A percentile compares a stretch with the other conserved stretches of the same genome.
These are phyloP conservation scores for Odontocerum albicorne DNA, from an alignment of 2,888 invertebrate species.

Conservation along the genomic window DNA sequence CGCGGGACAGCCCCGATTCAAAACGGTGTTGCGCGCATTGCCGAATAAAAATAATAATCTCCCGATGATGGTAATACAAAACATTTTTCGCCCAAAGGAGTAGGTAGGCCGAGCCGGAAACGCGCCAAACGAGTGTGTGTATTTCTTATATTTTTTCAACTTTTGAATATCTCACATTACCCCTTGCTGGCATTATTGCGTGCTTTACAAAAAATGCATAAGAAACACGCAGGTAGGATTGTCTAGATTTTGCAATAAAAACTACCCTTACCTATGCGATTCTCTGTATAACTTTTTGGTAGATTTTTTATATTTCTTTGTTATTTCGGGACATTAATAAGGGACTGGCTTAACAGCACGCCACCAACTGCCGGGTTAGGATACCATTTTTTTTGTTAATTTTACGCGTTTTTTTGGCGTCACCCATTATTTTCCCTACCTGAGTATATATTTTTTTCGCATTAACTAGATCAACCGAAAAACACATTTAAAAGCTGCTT, in stretches of 20 bases:
- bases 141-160: conserved; percentile 16
- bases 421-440: conserved; percentile 58
- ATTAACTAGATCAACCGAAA: conserved; percentile 47
- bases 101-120: conserved; percentile 26
- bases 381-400: conserved; percentile 58
- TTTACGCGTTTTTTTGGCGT: conserved; percentile 58
- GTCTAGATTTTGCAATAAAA: conserved; percentile 35
- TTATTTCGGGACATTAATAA: conserved; percentile 30
- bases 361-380: conserved; percentile 49
- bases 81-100: neutral
- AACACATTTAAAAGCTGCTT: conserved; percentile 59
- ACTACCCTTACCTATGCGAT: conserved; percentile 28
- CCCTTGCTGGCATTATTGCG: conserved; percentile 31
- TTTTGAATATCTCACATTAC: conserved; percentile 20
- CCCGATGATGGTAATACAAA: neutral
- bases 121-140: conserved; percentile 3
- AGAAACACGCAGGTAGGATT: conserved; percentile 31
- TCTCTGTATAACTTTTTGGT: conserved; percentile 27
- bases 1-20: conserved; percentile 38
- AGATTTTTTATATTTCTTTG: conserved; percentile 32
- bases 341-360: conserved; percentile 32
- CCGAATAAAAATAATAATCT: neutral
- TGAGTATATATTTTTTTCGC: conserved; percentile 52
- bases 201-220: conserved; percentile 11
- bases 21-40: neutral